Evolutionary conservation across 2,113 vertebrate species (phyloP).

Genomic region (Connochaetes taurinus): DNA sequence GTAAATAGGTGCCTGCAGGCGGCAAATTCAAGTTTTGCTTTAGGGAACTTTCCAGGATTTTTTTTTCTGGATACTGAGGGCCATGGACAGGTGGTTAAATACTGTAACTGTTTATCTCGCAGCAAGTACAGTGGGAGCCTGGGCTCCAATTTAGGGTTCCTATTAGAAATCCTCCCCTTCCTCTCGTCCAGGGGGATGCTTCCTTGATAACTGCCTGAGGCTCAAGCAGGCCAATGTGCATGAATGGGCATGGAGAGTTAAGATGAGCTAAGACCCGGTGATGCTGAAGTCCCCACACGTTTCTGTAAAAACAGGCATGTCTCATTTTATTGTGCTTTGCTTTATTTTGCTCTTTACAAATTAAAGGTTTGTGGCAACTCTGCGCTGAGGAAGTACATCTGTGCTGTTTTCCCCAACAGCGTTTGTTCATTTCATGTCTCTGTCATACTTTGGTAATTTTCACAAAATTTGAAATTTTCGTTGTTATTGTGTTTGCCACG

Average conservation of each 20-base stretch:
- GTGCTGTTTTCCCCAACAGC: not conserved
- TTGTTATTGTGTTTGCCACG: not conserved
- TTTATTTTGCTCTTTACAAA: not conserved
- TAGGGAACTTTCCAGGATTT: not conserved
- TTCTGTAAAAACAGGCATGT: not conserved
- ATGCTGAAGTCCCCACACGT: not conserved
- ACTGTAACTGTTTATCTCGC: not conserved
- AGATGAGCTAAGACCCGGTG: not conserved
- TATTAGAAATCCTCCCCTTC: not conserved
- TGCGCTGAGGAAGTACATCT: accelerated
- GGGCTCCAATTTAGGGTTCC: not conserved
- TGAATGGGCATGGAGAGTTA: not conserved
- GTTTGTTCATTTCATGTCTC: not conserved
- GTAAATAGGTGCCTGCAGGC: not conserved
- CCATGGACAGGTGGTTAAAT: not conserved
- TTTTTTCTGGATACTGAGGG: not conserved
- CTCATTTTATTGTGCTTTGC: not conserved
- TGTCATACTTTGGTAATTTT: not conserved
- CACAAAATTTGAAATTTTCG: not conserved
- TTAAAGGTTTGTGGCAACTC: not conserved
- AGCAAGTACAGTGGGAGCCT: not conserved
- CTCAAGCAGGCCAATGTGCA: not conserved
- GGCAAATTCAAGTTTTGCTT: not conserved
- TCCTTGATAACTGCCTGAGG: not conserved
- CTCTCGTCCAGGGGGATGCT: accelerated